phyloP scores from a whole-genome alignment of 2,113 vertebrate genomes.

The Kobus ellipsiprymnus region DNA sequence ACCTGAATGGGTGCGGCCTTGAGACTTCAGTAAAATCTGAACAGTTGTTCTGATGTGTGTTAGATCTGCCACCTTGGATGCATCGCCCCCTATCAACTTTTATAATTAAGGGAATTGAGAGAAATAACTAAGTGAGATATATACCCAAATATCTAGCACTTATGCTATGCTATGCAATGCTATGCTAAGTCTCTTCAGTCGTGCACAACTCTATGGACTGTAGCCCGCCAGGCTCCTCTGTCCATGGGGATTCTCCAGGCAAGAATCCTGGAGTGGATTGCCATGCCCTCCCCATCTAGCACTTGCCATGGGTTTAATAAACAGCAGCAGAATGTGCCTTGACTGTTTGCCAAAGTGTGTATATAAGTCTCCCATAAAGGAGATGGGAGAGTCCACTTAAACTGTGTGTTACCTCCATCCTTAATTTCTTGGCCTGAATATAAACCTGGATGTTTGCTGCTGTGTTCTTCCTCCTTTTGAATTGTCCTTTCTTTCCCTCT shows the following conservation, averaged over 20 bases:
- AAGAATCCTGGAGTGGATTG: not conserved
- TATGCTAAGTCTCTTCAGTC: not conserved
- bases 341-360: not conserved
- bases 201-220: not conserved
- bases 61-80: not conserved
- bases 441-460: not conserved
- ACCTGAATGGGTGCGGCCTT: no score
- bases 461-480: not conserved
- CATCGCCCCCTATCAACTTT: not conserved
- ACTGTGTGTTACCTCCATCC: no score
- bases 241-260: not conserved
- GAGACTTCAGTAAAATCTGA: not conserved
- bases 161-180: not conserved
- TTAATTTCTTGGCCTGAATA: not conserved
- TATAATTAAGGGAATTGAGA: not conserved
- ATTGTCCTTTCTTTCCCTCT: conserved; percentile 61
- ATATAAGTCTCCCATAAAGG: not conserved
- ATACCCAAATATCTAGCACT: not conserved
- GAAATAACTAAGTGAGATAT: not conserved
- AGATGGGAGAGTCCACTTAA: not conserved
- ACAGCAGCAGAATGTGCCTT: not conserved
- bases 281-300: not conserved
- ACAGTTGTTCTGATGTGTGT: not conserved
- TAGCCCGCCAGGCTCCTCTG: not conserved
- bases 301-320: not conserved